phyloP scores from a whole-genome alignment of 1,140 invertebrate genomes.

The Drosophila lini region DNA sequence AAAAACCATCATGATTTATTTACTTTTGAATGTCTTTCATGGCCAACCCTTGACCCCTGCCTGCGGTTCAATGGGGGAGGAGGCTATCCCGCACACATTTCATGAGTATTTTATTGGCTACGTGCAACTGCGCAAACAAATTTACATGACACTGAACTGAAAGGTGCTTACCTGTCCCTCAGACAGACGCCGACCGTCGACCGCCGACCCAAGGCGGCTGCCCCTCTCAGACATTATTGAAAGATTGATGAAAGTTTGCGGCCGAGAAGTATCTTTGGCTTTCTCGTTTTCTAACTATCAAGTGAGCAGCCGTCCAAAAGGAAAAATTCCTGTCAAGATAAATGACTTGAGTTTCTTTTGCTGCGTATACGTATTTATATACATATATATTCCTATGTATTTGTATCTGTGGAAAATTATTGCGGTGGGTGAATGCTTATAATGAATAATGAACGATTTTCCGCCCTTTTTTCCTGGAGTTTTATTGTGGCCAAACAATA shows the following conservation, averaged over 20 bases:
- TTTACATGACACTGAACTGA: slow-evolving; percentile 80
- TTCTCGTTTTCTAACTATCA: slow-evolving; percentile 37
- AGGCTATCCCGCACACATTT: slow-evolving; percentile 44
- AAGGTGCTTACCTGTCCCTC: slow-evolving; percentile 56
- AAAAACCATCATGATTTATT: slow-evolving; percentile 74
- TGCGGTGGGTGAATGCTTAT: slow-evolving; percentile 73
- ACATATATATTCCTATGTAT: not conserved
- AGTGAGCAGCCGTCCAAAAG: slow-evolving; percentile 22
- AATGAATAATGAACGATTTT: slow-evolving; percentile 80
- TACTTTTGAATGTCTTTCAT: slow-evolving; percentile 68
- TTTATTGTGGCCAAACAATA: slow-evolving; percentile 74
- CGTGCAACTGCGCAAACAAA: slow-evolving; percentile 80
- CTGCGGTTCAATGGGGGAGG: slow-evolving; percentile 44
- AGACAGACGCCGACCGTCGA: not conserved
- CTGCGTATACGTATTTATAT: slow-evolving; percentile 19
- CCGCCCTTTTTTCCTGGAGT: slow-evolving; percentile 52
- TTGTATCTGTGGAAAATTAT: slow-evolving; percentile 63
- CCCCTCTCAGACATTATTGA: slow-evolving; percentile 65
- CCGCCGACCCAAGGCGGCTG: slow-evolving; percentile 5
- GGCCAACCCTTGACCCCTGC: slow-evolving; percentile 31
- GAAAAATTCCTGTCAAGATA: slow-evolving; percentile 57
- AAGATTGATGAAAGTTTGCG: slow-evolving; percentile 77
- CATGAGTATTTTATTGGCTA: slow-evolving; percentile 74
- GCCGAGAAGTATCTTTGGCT: slow-evolving; percentile 27
- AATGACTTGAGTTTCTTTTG: slow-evolving; percentile 48